Evolutionary conservation across 2,888 invertebrate genomes (phyloP).

Genomic region (Melieria omissa): DNA sequence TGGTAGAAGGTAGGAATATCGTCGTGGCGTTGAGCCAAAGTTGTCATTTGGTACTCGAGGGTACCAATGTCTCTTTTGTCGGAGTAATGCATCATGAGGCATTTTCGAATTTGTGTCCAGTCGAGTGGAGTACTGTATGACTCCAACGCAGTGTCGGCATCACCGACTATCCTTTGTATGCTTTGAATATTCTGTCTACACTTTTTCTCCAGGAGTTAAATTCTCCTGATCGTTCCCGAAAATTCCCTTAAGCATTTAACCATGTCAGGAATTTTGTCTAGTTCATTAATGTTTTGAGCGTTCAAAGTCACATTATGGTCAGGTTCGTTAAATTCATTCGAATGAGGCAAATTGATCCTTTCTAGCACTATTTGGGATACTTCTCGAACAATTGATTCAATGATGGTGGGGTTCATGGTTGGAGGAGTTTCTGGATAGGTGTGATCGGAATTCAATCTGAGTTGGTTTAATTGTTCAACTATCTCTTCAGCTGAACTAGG

Average conservation of each 20-base stretch:
- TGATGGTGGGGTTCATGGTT: background rate
- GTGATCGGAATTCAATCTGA: too few species aligned
- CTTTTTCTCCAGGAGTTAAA: conserved; percentile 2
- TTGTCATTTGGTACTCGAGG: too few species aligned
- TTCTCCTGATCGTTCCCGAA: too few species aligned
- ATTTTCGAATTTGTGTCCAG: conserved; percentile 2
- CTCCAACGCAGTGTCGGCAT: background rate
- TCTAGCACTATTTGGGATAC: too few species aligned
- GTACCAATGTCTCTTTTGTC: background rate
- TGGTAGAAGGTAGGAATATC: too few species aligned
- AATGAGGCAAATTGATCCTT: background rate
- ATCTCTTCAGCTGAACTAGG: background rate
- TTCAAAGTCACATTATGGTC: background rate
- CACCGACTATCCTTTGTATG: background rate
- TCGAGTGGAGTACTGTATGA: conserved; percentile 8
- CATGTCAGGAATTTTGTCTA: background rate
- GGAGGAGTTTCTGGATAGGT: background rate
- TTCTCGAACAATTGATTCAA: too few species aligned
- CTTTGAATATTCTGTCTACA: conserved; percentile 1
- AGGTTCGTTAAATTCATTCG: background rate
- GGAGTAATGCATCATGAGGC: background rate
- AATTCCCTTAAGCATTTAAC: background rate
- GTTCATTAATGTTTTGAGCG: conserved; percentile 1
- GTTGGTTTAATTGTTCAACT: background rate
- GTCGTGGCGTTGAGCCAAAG: too few species aligned